Evolutionary conservation across 92 coral and sea anemone species (phyloP), one percentile per base, ranked within the genome.

Genomic region (Chrysogorgia sp.): DNA sequence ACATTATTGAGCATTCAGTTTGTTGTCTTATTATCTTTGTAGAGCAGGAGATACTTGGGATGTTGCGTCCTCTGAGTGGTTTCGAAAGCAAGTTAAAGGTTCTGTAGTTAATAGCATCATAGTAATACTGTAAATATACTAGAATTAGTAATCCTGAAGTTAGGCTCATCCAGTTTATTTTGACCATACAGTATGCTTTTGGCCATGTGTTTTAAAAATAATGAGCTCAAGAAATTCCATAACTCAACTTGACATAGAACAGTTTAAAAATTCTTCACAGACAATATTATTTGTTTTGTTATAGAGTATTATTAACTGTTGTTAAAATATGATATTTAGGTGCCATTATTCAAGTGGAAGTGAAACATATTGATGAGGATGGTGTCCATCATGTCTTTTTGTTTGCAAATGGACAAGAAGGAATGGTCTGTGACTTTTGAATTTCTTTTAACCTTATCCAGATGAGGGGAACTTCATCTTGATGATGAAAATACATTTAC

Each of bases 1-100:
- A n/a, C n/a, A n/a, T n/a, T n/a, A n/a, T n/a, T n/a, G n/a, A n/a
- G n/a, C n/a, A n/a, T n/a, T n/a, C n/a, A n/a, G n/a, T n/a, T n/a
- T 25, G 17, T 34, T 34, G 15, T 48, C 5, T 31, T 49, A 19
- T 0, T 74, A 3, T 15, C 19, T 49, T 80, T 84, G 29, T 82
- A 93, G 97, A 67, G 84, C 87, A 25, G 75, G 87, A 29, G 84
- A 85, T 30, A 82, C 43, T 25, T 93, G 97, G 97, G 92, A 87
- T 75, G 85, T 80, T 55, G 86, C 96, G 22, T 92, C 97, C 14
- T 88, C 89, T 53, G 82, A 70, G 65, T 81, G 85, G 76, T 80
- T 93, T 55, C 67, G 75, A 68, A 89, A 63, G 26, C 82, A 82
- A 23, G 67, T 87, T 23, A 63, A 68, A 56, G 96, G 97, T 92